Evolutionary conservation across 2,113 vertebrate species (phyloP).

Genomic region (Scomber scombrus): DNA sequence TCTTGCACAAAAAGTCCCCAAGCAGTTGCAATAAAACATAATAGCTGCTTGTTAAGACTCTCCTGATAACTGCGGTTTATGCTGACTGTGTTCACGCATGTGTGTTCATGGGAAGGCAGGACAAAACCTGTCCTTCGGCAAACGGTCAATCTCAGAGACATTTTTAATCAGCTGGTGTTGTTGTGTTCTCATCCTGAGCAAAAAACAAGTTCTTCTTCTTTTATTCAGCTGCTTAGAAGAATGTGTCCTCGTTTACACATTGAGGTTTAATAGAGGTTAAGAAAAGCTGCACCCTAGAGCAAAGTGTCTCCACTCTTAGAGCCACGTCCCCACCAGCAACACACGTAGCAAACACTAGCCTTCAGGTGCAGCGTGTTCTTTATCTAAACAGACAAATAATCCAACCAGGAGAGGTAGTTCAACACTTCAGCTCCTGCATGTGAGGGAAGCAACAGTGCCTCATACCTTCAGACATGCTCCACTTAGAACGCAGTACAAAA

Average conservation of each 20-base stretch:
- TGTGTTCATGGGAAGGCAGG: background rate
- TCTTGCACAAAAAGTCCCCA: slow-evolving; percentile 22
- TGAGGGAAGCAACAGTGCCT: slow-evolving; percentile 48
- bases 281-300: slow-evolving; percentile 55
- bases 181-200: slow-evolving; percentile 24
- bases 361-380: slow-evolving; percentile 57
- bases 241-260: slow-evolving; percentile 14
- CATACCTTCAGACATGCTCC: slow-evolving; percentile 50
- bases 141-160: slow-evolving; percentile 18
- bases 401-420: slow-evolving; percentile 31
- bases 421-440: slow-evolving; percentile 1
- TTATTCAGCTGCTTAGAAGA: background rate
- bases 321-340: slow-evolving; percentile 4
- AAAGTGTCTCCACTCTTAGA: slow-evolving; percentile 30
- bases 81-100: background rate
- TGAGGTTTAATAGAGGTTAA: slow-evolving; percentile 59
- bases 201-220: slow-evolving; percentile 11
- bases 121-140: slow-evolving; percentile 20
- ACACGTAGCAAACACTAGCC: background rate
- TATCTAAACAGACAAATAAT: slow-evolving; percentile 50
- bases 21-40: slow-evolving; percentile 41
- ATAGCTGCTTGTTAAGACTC: slow-evolving; percentile 35
- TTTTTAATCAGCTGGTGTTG: slow-evolving; percentile 35
- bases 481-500: slow-evolving; percentile 45
- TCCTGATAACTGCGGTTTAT: slow-evolving; percentile 10